Evolutionary conservation across 2,888 invertebrate genomes (phyloP).

Genomic region (Doris montereyensis): DNA sequence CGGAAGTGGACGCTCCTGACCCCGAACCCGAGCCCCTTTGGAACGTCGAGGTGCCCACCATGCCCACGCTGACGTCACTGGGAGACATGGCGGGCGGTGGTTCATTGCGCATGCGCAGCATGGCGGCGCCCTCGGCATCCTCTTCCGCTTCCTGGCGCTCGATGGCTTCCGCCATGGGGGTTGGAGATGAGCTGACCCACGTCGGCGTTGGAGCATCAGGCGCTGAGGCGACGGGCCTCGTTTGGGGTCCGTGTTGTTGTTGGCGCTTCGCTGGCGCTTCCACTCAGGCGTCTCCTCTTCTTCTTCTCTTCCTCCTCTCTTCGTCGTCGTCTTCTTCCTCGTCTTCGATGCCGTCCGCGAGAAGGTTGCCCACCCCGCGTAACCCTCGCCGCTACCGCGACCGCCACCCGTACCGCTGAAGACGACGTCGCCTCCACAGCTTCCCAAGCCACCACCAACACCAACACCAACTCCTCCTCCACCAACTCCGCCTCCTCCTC

Average conservation of each 20-base stretch:
- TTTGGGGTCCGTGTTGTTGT: conserved; percentile 42
- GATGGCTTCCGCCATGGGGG: conserved; percentile 80
- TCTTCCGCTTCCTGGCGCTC: conserved; percentile 41
- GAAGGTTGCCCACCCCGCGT: too few relatives aligned
- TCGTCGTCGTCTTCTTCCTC: neutral
- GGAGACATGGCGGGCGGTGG: too few relatives aligned
- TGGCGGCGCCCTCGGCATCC: neutral
- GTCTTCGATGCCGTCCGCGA: neutral
- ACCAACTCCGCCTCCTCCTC: neutral
- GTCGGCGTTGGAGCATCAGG: conserved; percentile 88
- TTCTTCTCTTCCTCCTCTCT: conserved; percentile 54
- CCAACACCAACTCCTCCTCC: too few relatives aligned
- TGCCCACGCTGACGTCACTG: too few relatives aligned
- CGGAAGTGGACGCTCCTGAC: conserved; percentile 39
- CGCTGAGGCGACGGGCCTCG: conserved; percentile 73
- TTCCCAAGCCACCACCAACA: too few relatives aligned
- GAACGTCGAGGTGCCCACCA: neutral
- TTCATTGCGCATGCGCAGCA: too few relatives aligned
- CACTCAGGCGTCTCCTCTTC: conserved; percentile 65
- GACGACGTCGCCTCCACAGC: too few relatives aligned
- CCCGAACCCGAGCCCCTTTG: neutral
- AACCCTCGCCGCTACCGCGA: neutral
- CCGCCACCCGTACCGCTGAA: too few relatives aligned
- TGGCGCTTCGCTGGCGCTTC: conserved; percentile 33
- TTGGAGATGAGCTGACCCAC: too few relatives aligned